Conservation (phyloP, 2,797 vertebrate species). For the Rhinogobio ventralis region DNA sequence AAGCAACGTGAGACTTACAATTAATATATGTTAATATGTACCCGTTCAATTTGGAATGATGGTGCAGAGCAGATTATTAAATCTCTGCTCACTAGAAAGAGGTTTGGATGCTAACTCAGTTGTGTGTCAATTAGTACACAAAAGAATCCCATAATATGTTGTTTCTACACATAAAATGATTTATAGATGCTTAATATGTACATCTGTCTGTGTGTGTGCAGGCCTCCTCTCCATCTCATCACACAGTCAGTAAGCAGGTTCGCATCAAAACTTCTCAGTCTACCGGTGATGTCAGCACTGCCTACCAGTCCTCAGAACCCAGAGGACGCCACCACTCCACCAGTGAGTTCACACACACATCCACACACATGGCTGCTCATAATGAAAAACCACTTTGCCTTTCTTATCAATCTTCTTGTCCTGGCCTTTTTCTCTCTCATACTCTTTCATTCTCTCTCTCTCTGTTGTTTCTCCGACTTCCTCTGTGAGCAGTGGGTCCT, state of each 20-base stretch:
- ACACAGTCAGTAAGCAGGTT: conserved; percentile 87
- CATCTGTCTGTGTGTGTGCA: conserved; percentile 58
- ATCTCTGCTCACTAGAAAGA: not conserved
- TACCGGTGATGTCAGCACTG: conserved; percentile 87
- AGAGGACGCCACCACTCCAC: conserved; percentile 93
- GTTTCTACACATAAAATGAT: not conserved
- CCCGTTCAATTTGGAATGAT: not conserved
- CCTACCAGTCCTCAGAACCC: conserved; percentile 87
- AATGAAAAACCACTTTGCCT: conserved; percentile 3
- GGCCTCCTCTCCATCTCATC: conserved; percentile 83
- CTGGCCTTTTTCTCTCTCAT: conserved; percentile 73
- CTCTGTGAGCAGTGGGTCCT: conserved; percentile 86
- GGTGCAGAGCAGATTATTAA: not conserved
- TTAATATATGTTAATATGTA: not conserved
- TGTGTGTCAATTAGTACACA: not conserved
- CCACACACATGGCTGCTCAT: not conserved
- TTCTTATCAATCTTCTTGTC: conserved; percentile 42
- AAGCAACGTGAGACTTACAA: conserved; percentile 82
- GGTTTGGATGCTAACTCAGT: not conserved
- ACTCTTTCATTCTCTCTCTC: conserved; percentile 73
- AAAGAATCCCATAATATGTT: not conserved
- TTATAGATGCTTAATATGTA: not conserved
- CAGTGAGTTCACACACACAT: conserved; percentile 78
- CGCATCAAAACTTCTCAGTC: conserved; percentile 96
- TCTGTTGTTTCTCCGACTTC: conserved; percentile 86